A percentile compares a stretch with the other conserved stretches of the same genome.
Conservation (phyloP, 2,888 invertebrate genomes). For the Aporophyla lueneburgensis region DNA sequence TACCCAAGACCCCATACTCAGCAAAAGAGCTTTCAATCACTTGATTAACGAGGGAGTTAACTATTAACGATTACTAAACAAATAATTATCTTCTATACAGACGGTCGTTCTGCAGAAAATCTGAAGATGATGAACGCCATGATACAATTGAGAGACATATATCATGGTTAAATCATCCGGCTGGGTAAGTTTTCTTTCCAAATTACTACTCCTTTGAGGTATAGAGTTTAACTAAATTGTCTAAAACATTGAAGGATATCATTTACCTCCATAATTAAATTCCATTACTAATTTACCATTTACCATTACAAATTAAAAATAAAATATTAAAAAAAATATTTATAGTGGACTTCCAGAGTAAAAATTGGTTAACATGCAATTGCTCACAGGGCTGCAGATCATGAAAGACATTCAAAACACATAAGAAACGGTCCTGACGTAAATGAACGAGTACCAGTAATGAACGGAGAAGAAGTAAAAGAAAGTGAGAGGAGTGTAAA, state of each 20-base stretch:
- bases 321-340: too few relatives aligned
- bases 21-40: background rate
- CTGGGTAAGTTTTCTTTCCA: slow-evolving; percentile 60
- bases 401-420: slow-evolving; percentile 18
- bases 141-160: slow-evolving; percentile 67
- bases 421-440: background rate
- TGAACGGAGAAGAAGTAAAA: background rate
- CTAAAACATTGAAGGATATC: background rate
- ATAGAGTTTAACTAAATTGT: background rate
- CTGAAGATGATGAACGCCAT: slow-evolving; percentile 63
- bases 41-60: background rate
- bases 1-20: background rate
- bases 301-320: too few relatives aligned
- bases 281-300: too few relatives aligned
- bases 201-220: background rate
- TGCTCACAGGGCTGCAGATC: slow-evolving; percentile 46
- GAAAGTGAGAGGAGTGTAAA: background rate
- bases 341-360: background rate
- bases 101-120: slow-evolving; percentile 30
- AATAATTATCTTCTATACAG: background rate
- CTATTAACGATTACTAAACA: background rate
- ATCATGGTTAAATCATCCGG: slow-evolving; percentile 73
- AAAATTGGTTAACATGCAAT: background rate
- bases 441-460: background rate
- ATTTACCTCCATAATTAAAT: background rate